phyloP scores from a whole-genome alignment of 2,888 invertebrate genomes.

The Myopa testacea region DNA sequence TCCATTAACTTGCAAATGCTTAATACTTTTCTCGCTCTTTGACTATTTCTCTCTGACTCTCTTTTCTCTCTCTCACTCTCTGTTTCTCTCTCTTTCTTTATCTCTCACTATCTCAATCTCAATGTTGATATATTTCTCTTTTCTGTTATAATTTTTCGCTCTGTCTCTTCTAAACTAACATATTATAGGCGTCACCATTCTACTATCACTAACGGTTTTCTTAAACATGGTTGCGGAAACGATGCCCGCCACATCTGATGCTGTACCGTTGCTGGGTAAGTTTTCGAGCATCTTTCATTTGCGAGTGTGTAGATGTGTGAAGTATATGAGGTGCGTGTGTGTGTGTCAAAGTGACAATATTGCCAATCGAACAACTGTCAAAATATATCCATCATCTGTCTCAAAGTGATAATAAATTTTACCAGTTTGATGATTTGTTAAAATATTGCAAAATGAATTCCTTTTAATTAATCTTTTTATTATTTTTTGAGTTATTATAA shows the following conservation, averaged over 20 bases:
- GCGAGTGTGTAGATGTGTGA: background rate
- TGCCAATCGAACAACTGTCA: slow-evolving; percentile 39
- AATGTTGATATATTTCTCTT: background rate
- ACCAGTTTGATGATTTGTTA: too few species aligned
- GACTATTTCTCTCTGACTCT: too few species aligned
- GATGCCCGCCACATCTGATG: slow-evolving; percentile 97
- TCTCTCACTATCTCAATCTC: background rate
- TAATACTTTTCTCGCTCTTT: background rate
- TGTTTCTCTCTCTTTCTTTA: background rate
- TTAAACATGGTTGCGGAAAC: slow-evolving; percentile 98
- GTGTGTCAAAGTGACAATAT: slow-evolving; percentile 24
- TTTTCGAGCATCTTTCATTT: slow-evolving; percentile 38
- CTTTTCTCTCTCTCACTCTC: background rate
- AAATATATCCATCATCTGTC: too few species aligned
- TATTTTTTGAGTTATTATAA: too few species aligned
- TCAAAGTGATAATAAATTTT: too few species aligned
- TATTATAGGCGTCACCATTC: slow-evolving; percentile 83
- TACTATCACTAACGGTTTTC: slow-evolving; percentile 97
- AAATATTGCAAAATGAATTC: too few species aligned
- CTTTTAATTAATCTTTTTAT: too few species aligned
- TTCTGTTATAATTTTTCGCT: background rate
- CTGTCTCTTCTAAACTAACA: background rate
- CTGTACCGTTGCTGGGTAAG: slow-evolving; percentile 86
- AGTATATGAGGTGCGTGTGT: background rate
- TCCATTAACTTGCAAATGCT: background rate